These are phyloP conservation scores for Burhinus oedicnemus DNA, from an alignment of 2,113 vertebrate species.

Conservation along the genomic window DNA sequence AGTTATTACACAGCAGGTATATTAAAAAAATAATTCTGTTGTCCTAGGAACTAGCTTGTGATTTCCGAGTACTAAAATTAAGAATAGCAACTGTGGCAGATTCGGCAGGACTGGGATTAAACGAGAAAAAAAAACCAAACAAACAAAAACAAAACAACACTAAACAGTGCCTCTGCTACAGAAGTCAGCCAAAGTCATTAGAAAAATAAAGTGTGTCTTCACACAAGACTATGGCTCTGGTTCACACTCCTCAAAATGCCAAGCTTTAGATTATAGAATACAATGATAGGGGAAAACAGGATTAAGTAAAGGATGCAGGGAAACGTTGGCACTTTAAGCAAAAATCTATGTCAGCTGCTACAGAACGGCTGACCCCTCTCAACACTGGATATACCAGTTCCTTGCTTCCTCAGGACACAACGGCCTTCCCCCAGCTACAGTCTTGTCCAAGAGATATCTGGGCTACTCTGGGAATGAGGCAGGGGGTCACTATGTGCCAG, in stretches of 20 bases:
- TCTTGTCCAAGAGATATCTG: background rate
- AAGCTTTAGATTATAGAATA: background rate
- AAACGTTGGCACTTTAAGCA: background rate
- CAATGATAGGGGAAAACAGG: background rate
- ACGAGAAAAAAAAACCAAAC: background rate
- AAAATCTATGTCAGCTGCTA: background rate
- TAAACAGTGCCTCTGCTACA: background rate
- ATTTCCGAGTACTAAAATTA: background rate
- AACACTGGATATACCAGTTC: background rate
- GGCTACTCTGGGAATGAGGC: background rate
- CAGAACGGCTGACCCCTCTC: background rate
- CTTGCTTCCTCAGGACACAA: background rate
- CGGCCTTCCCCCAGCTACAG: background rate
- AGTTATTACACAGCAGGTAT: background rate
- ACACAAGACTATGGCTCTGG: accelerated
- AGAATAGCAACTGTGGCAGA: background rate
- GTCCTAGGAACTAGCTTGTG: background rate
- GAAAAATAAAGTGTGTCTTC: background rate
- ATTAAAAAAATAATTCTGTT: background rate
- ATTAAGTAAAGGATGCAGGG: background rate
- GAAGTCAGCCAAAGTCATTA: background rate
- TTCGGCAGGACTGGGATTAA: background rate
- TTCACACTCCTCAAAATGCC: background rate
- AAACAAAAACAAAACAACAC: background rate
- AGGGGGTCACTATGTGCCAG: accelerated